Evolutionary conservation across 2,888 invertebrate genomes (phyloP).

Genomic region (Lumbricus terrestris): DNA sequence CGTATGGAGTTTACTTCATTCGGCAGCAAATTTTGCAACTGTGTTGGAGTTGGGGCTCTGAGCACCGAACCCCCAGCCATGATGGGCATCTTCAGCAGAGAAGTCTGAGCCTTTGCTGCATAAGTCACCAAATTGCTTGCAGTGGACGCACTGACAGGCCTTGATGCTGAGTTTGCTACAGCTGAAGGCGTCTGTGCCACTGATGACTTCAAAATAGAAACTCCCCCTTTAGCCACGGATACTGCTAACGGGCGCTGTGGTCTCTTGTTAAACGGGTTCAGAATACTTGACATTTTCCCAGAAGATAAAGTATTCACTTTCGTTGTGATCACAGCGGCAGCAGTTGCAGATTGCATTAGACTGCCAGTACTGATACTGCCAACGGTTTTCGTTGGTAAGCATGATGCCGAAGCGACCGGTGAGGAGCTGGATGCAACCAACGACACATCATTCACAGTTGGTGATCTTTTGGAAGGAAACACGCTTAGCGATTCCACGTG

Average conservation of each 20-base stretch:
- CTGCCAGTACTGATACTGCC: background rate
- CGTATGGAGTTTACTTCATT: background rate
- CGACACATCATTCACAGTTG: background rate
- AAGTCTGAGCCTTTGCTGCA: background rate
- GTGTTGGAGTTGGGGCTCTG: background rate
- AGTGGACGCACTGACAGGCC: background rate
- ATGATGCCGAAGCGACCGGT: background rate
- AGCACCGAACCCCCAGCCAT: background rate
- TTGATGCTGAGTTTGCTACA: background rate
- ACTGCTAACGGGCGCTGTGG: background rate
- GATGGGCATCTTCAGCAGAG: background rate
- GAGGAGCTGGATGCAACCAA: background rate
- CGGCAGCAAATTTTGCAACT: background rate
- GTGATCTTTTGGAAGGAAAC: background rate
- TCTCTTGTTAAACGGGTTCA: background rate
- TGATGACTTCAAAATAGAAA: background rate
- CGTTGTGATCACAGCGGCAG: background rate
- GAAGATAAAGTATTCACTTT: background rate
- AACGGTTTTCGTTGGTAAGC: background rate
- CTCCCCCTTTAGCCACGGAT: background rate
- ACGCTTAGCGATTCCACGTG: background rate
- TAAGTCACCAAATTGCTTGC: background rate
- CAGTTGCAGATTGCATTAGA: background rate
- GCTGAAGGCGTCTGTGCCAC: background rate
- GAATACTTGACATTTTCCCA: conserved; percentile 3